A percentile compares a stretch with the other conserved stretches of the same genome.
Conservation (phyloP, 2,888 invertebrate genomes). For the Tyria jacobaeae region DNA sequence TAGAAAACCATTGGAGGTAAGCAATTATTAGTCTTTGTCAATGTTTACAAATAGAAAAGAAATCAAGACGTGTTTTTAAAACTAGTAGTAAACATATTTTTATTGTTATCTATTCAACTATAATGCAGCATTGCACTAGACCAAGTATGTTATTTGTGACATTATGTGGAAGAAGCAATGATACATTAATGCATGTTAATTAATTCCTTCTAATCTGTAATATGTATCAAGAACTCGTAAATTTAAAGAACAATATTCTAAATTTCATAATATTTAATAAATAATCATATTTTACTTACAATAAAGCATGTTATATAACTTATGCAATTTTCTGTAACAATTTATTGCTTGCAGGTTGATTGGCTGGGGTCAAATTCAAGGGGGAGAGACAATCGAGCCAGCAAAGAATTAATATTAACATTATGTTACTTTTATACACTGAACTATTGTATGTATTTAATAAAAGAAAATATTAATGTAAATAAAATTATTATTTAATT, state of each 20-base stretch:
- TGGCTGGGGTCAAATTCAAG: slow-evolving; percentile 99
- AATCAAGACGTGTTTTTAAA: no score
- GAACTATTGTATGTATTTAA: slow-evolving; percentile 52
- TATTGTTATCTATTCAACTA: no score
- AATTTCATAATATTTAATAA: slow-evolving; percentile 15
- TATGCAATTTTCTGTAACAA: background rate
- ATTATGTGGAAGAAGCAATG: no score
- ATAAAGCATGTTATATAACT: slow-evolving; percentile 3
- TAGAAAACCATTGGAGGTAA: slow-evolving; percentile 99
- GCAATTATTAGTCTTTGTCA: slow-evolving; percentile 30
- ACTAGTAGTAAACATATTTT: no score
- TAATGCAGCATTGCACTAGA: no score
- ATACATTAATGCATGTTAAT: background rate
- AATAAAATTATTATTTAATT: slow-evolving; percentile 52
- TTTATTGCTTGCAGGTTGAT: slow-evolving; percentile 90
- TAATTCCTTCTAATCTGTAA: background rate
- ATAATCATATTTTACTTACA: slow-evolving; percentile 10
- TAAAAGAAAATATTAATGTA: slow-evolving; percentile 51
- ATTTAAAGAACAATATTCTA: slow-evolving; percentile 1
- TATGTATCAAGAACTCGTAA: background rate
- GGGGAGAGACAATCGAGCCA: slow-evolving; percentile 98
- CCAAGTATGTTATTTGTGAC: no score
- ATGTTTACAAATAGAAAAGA: background rate
- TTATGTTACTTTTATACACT: slow-evolving; percentile 73
- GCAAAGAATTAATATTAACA: slow-evolving; percentile 80